Evolutionary conservation across 2,797 vertebrate species (phyloP), one percentile per base, ranked within the genome.

Genomic region (Sebastes nivosus): DNA sequence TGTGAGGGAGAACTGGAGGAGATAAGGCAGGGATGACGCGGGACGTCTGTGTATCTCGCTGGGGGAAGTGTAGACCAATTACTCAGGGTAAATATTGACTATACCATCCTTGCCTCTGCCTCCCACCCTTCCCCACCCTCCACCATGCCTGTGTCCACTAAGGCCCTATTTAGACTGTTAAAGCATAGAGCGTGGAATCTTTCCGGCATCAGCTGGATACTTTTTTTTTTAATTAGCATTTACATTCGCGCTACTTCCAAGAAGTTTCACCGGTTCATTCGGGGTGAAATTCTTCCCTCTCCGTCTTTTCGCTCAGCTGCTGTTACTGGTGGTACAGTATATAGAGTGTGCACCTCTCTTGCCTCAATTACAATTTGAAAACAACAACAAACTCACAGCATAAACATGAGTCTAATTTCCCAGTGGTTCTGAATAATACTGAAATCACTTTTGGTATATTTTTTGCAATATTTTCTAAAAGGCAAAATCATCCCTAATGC

Each of bases 1-100:
- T 42, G 68, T 73, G 63, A 66, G 70, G 68, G 66, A 30, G 34
- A 80, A 67, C 66, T 52, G 36, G 42, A 67, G 77, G 55, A 86
- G 88, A 92, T 89, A 89, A 92, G 78, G 76, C 32, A 38, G 77
- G 78, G 69, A 87, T 82, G 75, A 78, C 25, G 58, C 77, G 57
- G 87, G 86, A 86, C 30, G 30, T 22, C 72, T 88, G 65, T 84
- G 86, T 86, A 72, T 79, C 82, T 87, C 83, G 54, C 80, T 63
- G 65, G 77, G 78, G 79, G 79, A 87, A 88, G 84, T 87, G 83
- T 76, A 74, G 88, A 84, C 84, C 91, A 92, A 94, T 93, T 93
- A 93, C 85, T 82, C 60, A 70, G 79, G 76, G 84, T 89, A 93
- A 92, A 94, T 93, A 92, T 91, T 91, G 89, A 92, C 91, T 72